Conservation (phyloP, 2,113 vertebrate species). For the Hystrix brachyura region DNA sequence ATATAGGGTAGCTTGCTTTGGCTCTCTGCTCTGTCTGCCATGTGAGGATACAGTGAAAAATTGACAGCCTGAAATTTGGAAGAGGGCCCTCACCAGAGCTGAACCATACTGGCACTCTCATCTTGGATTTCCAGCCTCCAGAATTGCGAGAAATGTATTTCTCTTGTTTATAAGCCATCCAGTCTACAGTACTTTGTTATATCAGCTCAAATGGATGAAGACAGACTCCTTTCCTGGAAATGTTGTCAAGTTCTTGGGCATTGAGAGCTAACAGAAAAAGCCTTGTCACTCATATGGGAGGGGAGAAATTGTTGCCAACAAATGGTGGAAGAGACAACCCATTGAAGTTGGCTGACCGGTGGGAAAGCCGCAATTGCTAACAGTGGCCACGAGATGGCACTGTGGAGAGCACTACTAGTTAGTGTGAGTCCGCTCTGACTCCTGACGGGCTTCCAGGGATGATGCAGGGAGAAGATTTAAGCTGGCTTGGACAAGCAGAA, state of each 20-base stretch:
- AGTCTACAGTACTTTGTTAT: neutral
- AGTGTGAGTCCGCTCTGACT: neutral
- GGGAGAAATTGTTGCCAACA: neutral
- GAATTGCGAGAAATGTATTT: neutral
- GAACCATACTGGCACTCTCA: neutral
- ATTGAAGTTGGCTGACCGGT: neutral
- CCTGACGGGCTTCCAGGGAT: neutral
- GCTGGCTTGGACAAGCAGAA: neutral
- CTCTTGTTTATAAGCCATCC: neutral
- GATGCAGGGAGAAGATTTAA: neutral
- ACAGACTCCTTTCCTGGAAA: neutral
- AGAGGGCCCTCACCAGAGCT: neutral
- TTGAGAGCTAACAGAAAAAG: neutral
- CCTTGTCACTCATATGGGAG: neutral
- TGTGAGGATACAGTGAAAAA: neutral
- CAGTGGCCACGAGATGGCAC: slow-evolving; percentile 36
- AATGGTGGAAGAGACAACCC: neutral
- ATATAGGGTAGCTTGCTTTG: neutral
- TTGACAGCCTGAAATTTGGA: neutral
- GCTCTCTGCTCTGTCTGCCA: neutral
- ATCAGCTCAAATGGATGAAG: neutral
- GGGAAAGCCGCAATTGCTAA: neutral
- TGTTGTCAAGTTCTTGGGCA: neutral
- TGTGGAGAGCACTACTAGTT: neutral
- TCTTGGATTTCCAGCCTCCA: neutral